Evolutionary conservation across 2,888 invertebrate species (phyloP).

Genomic region (Euproctis similis): DNA sequence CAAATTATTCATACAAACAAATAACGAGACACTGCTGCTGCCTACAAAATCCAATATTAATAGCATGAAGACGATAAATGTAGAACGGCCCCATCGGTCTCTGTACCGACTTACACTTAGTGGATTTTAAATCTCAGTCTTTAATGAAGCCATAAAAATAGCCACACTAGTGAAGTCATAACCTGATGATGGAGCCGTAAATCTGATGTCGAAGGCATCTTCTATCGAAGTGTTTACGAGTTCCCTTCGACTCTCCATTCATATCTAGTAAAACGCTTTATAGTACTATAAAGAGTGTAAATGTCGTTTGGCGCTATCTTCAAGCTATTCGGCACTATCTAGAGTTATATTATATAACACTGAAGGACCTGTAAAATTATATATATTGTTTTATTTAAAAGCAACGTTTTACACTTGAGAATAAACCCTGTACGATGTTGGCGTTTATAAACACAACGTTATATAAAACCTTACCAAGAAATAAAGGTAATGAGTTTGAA

Average conservation of each 20-base stretch:
- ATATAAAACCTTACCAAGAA: too few species aligned
- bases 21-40: too few species aligned
- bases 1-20: too few species aligned
- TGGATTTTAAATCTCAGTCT: constrained; percentile 2
- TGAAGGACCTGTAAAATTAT: constrained; percentile 7
- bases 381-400: too few species aligned
- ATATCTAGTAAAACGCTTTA: constrained; percentile 18
- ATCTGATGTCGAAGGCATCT: constrained; percentile 14
- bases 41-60: too few species aligned
- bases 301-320: constrained; percentile 12
- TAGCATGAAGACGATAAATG: too few species aligned
- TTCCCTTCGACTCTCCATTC: constrained; percentile 15
- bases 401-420: too few species aligned
- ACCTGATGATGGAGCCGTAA: constrained; percentile 14
- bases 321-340: constrained; percentile 5
- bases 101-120: too few species aligned
- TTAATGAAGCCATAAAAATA: constrained; percentile 7
- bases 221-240: constrained; percentile 26
- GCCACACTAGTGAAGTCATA: constrained; percentile 10
- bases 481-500: too few species aligned
- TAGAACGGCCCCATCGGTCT: too few species aligned
- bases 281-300: constrained; percentile 19
- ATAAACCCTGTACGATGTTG: too few species aligned
- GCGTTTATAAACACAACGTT: too few species aligned
- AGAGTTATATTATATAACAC: constrained; percentile 4